A percentile compares a stretch with the other conserved stretches of the same genome.
These are phyloP conservation scores for Lacerta viridis DNA, from an alignment of 2,797 vertebrate species.

Conservation along the genomic window DNA sequence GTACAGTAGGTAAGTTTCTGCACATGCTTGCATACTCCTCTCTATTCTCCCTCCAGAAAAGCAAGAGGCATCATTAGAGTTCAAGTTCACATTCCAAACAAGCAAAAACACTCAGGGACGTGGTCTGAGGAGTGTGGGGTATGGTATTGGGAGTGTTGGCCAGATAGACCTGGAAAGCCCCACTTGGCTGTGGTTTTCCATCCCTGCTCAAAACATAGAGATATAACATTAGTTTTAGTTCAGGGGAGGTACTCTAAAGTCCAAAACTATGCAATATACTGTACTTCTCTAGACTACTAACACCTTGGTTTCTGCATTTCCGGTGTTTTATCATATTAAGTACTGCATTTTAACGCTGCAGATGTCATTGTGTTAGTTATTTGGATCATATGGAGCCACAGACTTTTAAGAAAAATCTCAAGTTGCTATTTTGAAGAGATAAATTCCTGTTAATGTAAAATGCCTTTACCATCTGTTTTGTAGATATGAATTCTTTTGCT, in stretches of 20 bases:
- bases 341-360: background rate
- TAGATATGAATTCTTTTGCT: conserved; percentile 85
- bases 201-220: background rate
- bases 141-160: no score
- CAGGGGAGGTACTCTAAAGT: conserved; percentile 13
- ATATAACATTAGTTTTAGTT: background rate
- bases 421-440: background rate
- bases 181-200: background rate
- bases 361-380: background rate
- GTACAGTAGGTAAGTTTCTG: no score
- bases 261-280: fast-evolving
- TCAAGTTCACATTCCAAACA: no score
- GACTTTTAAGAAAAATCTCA: no score
- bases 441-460: conserved; percentile 11
- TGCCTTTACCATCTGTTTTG: conserved; percentile 56
- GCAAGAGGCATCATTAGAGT: no score
- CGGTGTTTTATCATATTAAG: background rate
- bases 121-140: no score
- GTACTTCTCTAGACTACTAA: background rate
- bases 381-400: background rate
- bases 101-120: no score
- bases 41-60: no score
- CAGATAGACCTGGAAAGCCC: background rate
- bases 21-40: no score
- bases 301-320: background rate